Base-by-base conservation (phyloP, 2,113 vertebrate genomes). In the Dasyurus viverrinus region DNA sequence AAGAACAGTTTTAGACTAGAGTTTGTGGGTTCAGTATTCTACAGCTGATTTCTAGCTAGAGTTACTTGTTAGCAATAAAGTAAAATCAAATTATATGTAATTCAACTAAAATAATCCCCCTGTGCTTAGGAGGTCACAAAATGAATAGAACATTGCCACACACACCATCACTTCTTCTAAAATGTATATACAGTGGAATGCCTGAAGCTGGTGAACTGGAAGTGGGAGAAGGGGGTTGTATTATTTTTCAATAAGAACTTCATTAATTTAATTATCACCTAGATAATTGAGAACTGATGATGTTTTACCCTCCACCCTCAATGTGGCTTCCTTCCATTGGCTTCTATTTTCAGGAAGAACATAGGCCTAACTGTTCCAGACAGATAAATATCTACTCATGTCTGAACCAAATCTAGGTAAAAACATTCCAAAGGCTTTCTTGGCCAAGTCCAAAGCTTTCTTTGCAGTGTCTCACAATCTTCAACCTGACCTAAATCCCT, bases 401-500 rank as follows among this genome's bases (percentile, higher is more conserved):
- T 8, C 26, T 1, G 7, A 14, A 26, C 5, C 26, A 54, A n/a
- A 5, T 12, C 48, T 12, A 84, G 26, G 5, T 2, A 3, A 25
- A 16, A 24, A 46, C 10, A 2, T 47, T 50, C 84, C 4, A 0
- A 23, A 8, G 25, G 27, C 0, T 8, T 54, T 36, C 52, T 53
- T 11, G 2, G 8, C 89, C 68, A 22, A 0, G 9, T 24, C n/a
- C 6, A 23, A 84, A 84, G 68, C n/a, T 84, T 84, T n/a, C n/a
- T 42, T 1, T n/a, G 0, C 25, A 53, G 8, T 2, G 26, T 53
- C 89, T 24, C 47, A 0, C 42, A n/a, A 25, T 9, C 0, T 11
- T 47, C 30, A 16, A 89, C 48, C 27, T 53, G 9, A 52, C 54
- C 76, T 36, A 54, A 9, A 54, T 53, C 52, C 84, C 90, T 24